Conservation (phyloP, 2,888 invertebrate genomes). For the Scaeva pyrastri region DNA sequence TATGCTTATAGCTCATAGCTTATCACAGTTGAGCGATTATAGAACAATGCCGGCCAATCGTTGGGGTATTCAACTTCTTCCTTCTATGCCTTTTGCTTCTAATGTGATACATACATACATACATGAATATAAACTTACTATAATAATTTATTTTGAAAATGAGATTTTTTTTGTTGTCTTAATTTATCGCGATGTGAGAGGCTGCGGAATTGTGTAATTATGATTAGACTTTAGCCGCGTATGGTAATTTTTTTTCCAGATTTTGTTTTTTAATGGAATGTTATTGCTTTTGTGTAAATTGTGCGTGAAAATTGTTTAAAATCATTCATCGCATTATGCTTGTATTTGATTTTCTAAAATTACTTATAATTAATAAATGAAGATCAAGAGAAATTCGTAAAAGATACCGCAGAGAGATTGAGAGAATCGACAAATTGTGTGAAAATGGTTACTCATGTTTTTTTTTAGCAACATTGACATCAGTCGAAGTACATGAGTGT, state of each 20-base stretch:
- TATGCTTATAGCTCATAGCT: slow-evolving; percentile 60
- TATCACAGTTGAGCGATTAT: slow-evolving; percentile 66
- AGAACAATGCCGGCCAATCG: slow-evolving; percentile 62
- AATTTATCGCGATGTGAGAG: slow-evolving; percentile 5
- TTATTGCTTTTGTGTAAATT: slow-evolving; percentile 20
- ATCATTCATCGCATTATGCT: not conserved
- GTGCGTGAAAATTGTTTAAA: slow-evolving; percentile 43
- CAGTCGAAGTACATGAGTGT: no score
- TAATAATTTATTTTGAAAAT: slow-evolving; percentile 34
- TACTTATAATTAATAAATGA: slow-evolving; percentile 30
- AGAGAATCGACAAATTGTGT: slow-evolving; percentile 1
- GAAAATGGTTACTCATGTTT: not conserved
- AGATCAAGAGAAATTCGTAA: slow-evolving; percentile 30
- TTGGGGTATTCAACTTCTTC: slow-evolving; percentile 61
- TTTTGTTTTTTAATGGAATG: slow-evolving; percentile 45
- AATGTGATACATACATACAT: slow-evolving; percentile 24
- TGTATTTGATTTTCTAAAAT: slow-evolving; percentile 18
- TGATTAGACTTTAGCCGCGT: slow-evolving; percentile 25
- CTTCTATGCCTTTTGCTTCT: slow-evolving; percentile 9
- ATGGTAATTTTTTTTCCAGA: slow-evolving; percentile 40
- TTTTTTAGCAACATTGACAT: not conserved
- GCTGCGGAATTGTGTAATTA: slow-evolving; percentile 43
- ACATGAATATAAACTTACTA: no score
- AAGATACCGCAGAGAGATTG: not conserved
- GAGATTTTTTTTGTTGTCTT: not conserved